A percentile compares a stretch with the other conserved stretches of the same genome.
These are phyloP conservation scores for Ptychobarbus kaznakovi DNA, from an alignment of 2,797 vertebrate genomes.

Conservation along the genomic window DNA sequence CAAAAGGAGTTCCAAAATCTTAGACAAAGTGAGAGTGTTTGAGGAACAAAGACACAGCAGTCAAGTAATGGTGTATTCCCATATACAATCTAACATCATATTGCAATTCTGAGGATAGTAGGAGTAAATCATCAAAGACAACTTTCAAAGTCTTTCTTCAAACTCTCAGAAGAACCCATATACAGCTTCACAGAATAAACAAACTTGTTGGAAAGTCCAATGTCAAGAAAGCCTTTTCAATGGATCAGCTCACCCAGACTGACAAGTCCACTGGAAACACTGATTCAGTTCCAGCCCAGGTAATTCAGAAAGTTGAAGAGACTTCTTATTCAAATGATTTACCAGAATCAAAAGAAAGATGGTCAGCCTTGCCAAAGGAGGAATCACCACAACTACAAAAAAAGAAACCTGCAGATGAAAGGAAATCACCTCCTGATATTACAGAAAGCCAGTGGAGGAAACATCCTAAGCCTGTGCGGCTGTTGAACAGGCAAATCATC, in stretches of 20 bases:
- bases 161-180: slow-evolving; percentile 91
- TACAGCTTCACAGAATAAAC: slow-evolving; percentile 90
- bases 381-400: background rate
- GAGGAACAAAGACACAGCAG: slow-evolving; percentile 84
- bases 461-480: slow-evolving; percentile 4
- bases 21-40: slow-evolving; percentile 87
- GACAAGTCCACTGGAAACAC: slow-evolving; percentile 64
- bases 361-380: background rate
- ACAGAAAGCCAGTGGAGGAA: slow-evolving; percentile 52
- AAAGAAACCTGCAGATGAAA: background rate
- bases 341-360: background rate
- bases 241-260: slow-evolving; percentile 74
- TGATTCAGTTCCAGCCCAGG: slow-evolving; percentile 74
- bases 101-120: slow-evolving; percentile 73
- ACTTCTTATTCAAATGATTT: slow-evolving; percentile 31
- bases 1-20: slow-evolving; percentile 86
- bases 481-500: slow-evolving; percentile 55
- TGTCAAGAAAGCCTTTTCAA: slow-evolving; percentile 84
- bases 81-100: slow-evolving; percentile 80
- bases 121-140: slow-evolving; percentile 68
- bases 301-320: slow-evolving; percentile 71
- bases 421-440: background rate
- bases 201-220: slow-evolving; percentile 85
- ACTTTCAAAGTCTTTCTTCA: slow-evolving; percentile 88
- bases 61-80: too few relatives aligned